Percentiles rank a stretch among this genome's conserved stretches.
Evolutionary conservation across 1,140 invertebrate genomes (phyloP).

Genomic region (Steinernema feltiae): DNA sequence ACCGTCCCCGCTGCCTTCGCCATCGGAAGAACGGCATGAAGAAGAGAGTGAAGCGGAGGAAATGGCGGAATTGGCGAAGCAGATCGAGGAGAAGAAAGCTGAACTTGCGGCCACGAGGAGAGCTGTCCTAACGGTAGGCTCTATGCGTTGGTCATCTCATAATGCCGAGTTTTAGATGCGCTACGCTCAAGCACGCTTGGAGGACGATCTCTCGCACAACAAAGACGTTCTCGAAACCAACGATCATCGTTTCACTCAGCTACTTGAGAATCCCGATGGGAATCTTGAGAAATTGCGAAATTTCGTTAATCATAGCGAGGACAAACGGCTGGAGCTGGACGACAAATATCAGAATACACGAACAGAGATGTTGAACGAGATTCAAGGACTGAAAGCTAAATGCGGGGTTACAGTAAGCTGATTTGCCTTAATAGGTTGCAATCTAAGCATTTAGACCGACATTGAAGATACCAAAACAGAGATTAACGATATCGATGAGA

Average conservation of each 20-base stretch:
- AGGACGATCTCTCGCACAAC: constrained; percentile 9
- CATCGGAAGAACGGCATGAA: not conserved
- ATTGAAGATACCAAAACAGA: not conserved
- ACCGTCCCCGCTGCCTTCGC: not conserved
- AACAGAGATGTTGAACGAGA: not conserved
- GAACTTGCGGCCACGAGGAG: not conserved
- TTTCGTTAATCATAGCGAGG: not conserved
- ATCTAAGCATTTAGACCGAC: not conserved
- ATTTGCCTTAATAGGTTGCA: not conserved
- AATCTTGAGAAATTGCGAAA: not conserved
- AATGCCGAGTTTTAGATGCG: not conserved
- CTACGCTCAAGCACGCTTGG: not conserved
- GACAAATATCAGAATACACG: not conserved
- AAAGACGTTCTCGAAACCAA: not conserved
- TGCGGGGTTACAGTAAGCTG: constrained; percentile 1
- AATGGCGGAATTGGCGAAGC: not conserved
- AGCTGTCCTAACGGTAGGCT: not conserved
- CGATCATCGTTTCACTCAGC: not conserved
- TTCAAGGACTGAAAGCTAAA: not conserved
- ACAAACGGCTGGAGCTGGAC: not conserved
- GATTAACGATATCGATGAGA: constrained; percentile 1
- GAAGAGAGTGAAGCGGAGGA: not conserved
- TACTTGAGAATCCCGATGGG: not conserved
- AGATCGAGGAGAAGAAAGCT: not conserved
- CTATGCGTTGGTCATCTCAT: not conserved